Evolutionary conservation across 2,797 vertebrate species (phyloP), one percentile per base, ranked within the genome.

Genomic region (Crax fasciolata): DNA sequence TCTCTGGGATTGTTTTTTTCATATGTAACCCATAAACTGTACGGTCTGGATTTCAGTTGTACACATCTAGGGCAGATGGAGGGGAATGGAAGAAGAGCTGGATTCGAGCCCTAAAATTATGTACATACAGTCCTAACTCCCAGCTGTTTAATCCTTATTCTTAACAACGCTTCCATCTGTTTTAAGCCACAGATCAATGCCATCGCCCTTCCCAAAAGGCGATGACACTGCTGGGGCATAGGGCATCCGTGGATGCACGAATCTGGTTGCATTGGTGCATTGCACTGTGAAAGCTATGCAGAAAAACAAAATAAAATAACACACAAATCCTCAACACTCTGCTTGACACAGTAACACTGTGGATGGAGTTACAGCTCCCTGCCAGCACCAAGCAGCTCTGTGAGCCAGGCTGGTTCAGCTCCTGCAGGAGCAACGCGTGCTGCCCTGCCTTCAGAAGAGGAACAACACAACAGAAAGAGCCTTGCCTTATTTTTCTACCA

Each of bases 81-180:
- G 5, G 39, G 52, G 25, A 70, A 77, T 0, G 13, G 49, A 89
- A 57, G 32, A 77, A 73, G 61, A 72, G 81, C 71, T 87, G 49
- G 78, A 92, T 43, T 6, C 5, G 9, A 90, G 81, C 81, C 61
- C 74, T 79, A n/a, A 44, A 77, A 89, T 39, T 23, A 13, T 20
- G 61, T 17, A 54, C 8, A 49, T 7, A 3, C 0, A 90, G 54
- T 43, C 72, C 32, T 5, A 58, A 43, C 13, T 57, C 81, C 52
- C 70, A 95, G 84, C 84, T 92, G 61, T 74, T 87, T 51, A 73
- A 89, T 73, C 61, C 63, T 57, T 52, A 1, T 54, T 61, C 39
- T 73, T 75, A 90, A 89, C 74, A 82, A 59, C 10, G 55, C 49
- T 63, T 35, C 84, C 75, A 84, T 85, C 67, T 90, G 68, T 24